A percentile compares a stretch with the other conserved stretches of the same genome.
Evolutionary conservation across 2,113 vertebrate species (phyloP).

Genomic region (Todiramphus chloris): DNA sequence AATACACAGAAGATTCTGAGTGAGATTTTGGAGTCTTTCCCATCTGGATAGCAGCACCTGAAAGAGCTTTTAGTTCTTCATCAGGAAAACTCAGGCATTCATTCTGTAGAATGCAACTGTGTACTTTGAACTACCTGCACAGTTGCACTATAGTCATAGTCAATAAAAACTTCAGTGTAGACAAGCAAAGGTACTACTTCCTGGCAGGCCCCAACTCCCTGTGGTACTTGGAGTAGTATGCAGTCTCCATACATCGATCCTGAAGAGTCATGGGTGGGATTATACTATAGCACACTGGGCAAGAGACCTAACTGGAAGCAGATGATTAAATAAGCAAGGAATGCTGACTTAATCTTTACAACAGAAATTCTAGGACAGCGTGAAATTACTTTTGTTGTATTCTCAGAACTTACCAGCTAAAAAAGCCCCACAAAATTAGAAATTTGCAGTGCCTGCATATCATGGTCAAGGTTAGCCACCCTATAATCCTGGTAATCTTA

Average conservation of each 20-base stretch:
- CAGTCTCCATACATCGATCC: background rate
- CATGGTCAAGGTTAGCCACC: background rate
- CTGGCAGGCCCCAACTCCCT: background rate
- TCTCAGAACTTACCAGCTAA: background rate
- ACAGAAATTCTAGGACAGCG: background rate
- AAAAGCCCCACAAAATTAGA: background rate
- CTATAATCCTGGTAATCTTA: background rate
- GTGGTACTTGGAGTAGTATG: background rate
- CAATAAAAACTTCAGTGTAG: background rate
- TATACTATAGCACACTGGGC: background rate
- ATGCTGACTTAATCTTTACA: background rate
- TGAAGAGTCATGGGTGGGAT: background rate
- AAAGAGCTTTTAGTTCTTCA: background rate
- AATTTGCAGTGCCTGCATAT: background rate
- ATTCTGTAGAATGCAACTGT: background rate
- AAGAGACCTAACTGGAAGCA: background rate
- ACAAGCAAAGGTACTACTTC: background rate
- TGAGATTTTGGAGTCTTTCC: background rate
- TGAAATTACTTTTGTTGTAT: background rate
- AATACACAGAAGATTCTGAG: background rate
- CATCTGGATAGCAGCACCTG: background rate
- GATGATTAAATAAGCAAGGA: background rate
- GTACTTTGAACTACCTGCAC: background rate
- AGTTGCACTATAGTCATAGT: background rate
- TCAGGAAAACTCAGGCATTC: background rate